Percentiles rank a stretch among this genome's conserved stretches.
Conservation (phyloP, 2,888 invertebrate species). For the Drosophila dives region DNA sequence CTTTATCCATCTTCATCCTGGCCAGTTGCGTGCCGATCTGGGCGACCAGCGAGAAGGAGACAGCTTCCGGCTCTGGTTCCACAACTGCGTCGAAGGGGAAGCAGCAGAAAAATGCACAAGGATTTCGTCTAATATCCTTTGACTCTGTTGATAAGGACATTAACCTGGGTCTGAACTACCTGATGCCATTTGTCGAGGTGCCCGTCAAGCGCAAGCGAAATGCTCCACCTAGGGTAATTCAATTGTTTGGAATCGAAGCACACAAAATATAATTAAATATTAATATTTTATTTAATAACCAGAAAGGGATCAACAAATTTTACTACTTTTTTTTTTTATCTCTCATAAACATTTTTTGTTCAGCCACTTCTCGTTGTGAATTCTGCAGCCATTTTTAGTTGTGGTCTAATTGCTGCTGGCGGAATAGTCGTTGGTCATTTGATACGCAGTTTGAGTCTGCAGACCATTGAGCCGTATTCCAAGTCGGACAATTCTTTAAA, state of each 20-base stretch:
- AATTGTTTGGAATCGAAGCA: background rate
- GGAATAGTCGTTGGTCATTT: slow-evolving; percentile 65
- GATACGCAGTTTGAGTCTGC: slow-evolving; percentile 64
- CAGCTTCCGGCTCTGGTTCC: background rate
- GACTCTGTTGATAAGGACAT: slow-evolving; percentile 70
- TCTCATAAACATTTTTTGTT: background rate
- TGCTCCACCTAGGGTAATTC: slow-evolving; percentile 57
- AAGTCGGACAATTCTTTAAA: background rate
- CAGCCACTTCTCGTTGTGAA: slow-evolving; percentile 77
- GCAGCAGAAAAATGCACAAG: slow-evolving; percentile 17
- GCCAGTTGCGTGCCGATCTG: slow-evolving; percentile 36
- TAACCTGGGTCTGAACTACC: slow-evolving; percentile 72
- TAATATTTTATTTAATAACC: background rate
- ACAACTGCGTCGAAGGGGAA: slow-evolving; percentile 10
- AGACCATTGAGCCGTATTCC: slow-evolving; percentile 39
- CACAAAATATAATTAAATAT: background rate
- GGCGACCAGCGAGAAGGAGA: slow-evolving; percentile 34
- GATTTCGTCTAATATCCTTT: slow-evolving; percentile 65
- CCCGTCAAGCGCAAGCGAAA: slow-evolving; percentile 68
- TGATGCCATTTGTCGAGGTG: slow-evolving; percentile 76
- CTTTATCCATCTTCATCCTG: slow-evolving; percentile 34
- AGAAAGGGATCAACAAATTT: background rate
- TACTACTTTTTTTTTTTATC: background rate
- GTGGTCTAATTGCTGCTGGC: slow-evolving; percentile 67
- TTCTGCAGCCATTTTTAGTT: slow-evolving; percentile 71